These are phyloP conservation scores for Nematopogon swammerdamellus DNA, from an alignment of 2,888 invertebrate genomes.

Conservation along the genomic window DNA sequence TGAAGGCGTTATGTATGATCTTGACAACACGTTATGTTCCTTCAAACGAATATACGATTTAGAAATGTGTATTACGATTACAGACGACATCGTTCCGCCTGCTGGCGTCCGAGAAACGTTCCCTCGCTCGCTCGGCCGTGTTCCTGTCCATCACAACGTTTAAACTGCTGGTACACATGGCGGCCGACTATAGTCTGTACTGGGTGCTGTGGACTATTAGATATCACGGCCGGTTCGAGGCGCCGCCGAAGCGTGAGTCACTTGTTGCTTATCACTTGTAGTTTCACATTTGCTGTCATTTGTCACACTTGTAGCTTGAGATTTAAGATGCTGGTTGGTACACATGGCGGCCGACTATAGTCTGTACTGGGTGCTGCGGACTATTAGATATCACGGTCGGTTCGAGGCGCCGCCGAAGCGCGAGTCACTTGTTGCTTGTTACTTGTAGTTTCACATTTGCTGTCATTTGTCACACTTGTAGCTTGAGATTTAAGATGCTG, in stretches of 20 bases:
- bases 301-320: too few species aligned
- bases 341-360: slow-evolving; percentile 77
- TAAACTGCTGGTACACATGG: slow-evolving; percentile 70
- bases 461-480: too few species aligned
- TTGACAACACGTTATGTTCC: too few species aligned
- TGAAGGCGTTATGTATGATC: too few species aligned
- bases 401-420: slow-evolving; percentile 24
- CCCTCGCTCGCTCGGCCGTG: slow-evolving; percentile 50
- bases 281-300: too few species aligned
- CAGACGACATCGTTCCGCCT: slow-evolving; percentile 59
- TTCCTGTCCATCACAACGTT: slow-evolving; percentile 64
- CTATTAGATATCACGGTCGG: slow-evolving; percentile 31
- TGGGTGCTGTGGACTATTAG: slow-evolving; percentile 64
- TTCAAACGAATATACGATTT: too few species aligned
- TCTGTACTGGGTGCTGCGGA: slow-evolving; percentile 69
- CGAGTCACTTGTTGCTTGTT: too few species aligned
- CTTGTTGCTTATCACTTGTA: neutral
- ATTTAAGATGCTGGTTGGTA: slow-evolving; percentile 70
- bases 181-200: slow-evolving; percentile 74
- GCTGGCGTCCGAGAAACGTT: slow-evolving; percentile 55
- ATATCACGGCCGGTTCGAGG: slow-evolving; percentile 28
- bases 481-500: slow-evolving; percentile 71
- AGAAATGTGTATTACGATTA: too few species aligned
- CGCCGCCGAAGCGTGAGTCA: slow-evolving; percentile 24
- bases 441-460: too few species aligned